Percentiles rank a stretch among this genome's conserved stretches.
These are phyloP conservation scores for Malaclemys terrapin DNA, from an alignment of 2,113 vertebrate species.

Conservation along the genomic window DNA sequence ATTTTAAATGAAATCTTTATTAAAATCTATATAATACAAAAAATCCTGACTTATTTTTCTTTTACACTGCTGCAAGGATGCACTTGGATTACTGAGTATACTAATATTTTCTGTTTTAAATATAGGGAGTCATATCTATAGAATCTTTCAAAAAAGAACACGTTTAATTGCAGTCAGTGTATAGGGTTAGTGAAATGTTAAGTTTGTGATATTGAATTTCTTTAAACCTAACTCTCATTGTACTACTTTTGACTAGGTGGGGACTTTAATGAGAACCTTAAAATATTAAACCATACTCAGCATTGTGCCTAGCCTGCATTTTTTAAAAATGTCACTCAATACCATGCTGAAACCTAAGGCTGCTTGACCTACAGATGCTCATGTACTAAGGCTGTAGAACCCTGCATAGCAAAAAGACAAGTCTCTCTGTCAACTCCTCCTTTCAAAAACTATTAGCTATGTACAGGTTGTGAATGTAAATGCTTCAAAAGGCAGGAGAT, in stretches of 20 bases:
- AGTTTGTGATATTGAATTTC: not conserved
- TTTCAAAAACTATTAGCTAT: not conserved
- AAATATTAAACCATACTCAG: not conserved
- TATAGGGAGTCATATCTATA: not conserved
- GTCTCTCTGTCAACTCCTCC: not conserved
- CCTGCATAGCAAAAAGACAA: not conserved
- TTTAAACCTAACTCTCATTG: not conserved
- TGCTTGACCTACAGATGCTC: not conserved
- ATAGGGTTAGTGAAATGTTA: not conserved
- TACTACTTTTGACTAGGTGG: not conserved
- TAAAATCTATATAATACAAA: not conserved
- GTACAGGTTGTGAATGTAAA: not conserved
- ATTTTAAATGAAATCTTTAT: not conserved
- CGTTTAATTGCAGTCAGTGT: not conserved
- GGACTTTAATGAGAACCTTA: not conserved
- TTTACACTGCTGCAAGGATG: not conserved
- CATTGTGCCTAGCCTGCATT: not conserved
- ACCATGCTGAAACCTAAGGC: not conserved
- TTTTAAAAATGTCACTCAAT: not conserved
- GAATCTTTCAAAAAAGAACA: not conserved
- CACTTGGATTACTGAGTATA: not conserved
- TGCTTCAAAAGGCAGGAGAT: not conserved
- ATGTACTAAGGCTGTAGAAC: not conserved
- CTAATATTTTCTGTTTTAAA: not conserved
- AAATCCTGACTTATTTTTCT: not conserved